Evolutionary conservation across 2,888 invertebrate species (phyloP).

Genomic region (Xanthia icteritia): DNA sequence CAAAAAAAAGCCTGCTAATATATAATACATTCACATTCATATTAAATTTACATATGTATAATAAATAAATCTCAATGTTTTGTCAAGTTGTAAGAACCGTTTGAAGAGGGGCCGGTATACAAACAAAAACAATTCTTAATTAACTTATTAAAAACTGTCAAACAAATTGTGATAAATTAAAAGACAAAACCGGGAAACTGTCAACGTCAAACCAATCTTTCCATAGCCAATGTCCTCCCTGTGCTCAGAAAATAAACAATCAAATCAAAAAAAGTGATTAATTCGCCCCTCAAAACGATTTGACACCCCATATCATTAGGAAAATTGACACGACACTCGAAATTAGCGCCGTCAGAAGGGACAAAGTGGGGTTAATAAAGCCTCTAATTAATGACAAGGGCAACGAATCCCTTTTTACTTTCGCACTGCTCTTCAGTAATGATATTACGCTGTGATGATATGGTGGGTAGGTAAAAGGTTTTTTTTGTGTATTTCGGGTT

Average conservation of each 20-base stretch:
- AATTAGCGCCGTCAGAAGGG: conserved; percentile 52
- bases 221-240: neutral
- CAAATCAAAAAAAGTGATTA: conserved; percentile 40
- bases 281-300: conserved; percentile 33
- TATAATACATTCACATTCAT: too few relatives aligned
- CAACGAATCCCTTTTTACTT: conserved; percentile 61
- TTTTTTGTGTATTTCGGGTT: conserved; percentile 19
- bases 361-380: conserved; percentile 61
- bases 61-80: too few relatives aligned
- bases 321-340: conserved; percentile 56
- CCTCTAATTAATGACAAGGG: conserved; percentile 59
- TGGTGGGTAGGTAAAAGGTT: conserved; percentile 22
- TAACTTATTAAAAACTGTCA: neutral
- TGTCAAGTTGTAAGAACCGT: too few relatives aligned
- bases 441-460: conserved; percentile 46
- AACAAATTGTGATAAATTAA: neutral
- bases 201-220: neutral
- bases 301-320: conserved; percentile 58
- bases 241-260: conserved; percentile 7
- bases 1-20: too few relatives aligned
- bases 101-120: too few relatives aligned
- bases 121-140: neutral
- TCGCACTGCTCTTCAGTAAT: conserved; percentile 47
- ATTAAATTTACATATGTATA: too few relatives aligned
- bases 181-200: neutral